Evolutionary conservation across 2,888 invertebrate genomes (phyloP).

Genomic region (Antheraea yamamai): DNA sequence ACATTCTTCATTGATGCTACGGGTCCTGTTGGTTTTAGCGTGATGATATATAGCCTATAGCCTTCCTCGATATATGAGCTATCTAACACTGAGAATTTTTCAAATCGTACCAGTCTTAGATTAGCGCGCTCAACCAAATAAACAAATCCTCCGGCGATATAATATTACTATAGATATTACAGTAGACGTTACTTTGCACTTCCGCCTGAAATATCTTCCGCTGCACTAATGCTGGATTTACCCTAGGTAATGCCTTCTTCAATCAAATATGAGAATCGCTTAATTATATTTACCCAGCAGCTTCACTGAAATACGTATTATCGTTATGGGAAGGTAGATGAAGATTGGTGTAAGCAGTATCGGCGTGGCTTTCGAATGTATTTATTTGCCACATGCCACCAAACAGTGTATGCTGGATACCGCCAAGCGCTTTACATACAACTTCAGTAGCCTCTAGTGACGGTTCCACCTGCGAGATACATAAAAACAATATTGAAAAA

Average conservation of each 20-base stretch:
- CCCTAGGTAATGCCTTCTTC: neutral
- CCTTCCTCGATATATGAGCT: no score
- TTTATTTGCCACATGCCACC: slow-evolving; percentile 88
- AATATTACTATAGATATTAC: no score
- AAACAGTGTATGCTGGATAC: slow-evolving; percentile 86
- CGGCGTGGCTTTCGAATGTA: slow-evolving; percentile 82
- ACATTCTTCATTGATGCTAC: no score
- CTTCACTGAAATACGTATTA: slow-evolving; percentile 89
- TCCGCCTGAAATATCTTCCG: no score
- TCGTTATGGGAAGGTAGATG: slow-evolving; percentile 89
- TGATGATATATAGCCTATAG: no score
- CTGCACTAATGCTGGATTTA: no score
- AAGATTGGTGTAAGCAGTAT: slow-evolving; percentile 87
- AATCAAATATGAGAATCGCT: neutral
- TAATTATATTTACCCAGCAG: slow-evolving; percentile 82
- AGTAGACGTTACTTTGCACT: no score
- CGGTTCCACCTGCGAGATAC: slow-evolving; percentile 65
- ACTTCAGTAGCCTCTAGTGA: slow-evolving; percentile 75
- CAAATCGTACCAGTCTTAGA: no score
- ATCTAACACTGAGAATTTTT: no score
- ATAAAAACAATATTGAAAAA: neutral
- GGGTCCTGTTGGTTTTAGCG: no score
- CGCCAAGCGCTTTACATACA: slow-evolving; percentile 81
- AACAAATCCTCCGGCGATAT: no score
- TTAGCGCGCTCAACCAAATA: no score